These are phyloP conservation scores for Panzeria rudis DNA, from an alignment of 2,888 invertebrate species.

Conservation along the genomic window DNA sequence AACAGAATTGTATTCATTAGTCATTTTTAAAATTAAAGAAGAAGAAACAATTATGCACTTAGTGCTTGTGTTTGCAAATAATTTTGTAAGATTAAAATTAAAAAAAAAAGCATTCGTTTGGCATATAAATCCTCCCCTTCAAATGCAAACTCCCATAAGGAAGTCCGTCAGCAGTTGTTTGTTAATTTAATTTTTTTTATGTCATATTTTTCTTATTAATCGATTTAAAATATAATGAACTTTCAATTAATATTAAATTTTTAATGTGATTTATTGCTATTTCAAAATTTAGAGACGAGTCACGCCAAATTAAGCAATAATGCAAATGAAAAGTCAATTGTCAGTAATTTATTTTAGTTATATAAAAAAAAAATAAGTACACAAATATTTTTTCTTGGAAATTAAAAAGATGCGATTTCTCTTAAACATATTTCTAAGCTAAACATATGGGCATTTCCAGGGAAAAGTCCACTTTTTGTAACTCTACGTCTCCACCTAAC, in stretches of 20 bases:
- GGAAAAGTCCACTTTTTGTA: too few species aligned
- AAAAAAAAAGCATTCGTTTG: background rate
- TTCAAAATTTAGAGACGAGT: background rate
- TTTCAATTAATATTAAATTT: background rate
- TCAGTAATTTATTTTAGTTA: background rate
- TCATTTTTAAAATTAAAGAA: too few species aligned
- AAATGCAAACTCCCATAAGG: background rate
- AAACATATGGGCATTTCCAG: too few species aligned
- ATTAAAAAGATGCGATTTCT: too few species aligned
- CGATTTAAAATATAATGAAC: background rate
- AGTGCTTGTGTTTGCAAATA: background rate
- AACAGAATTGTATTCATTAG: too few species aligned
- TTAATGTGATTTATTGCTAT: background rate
- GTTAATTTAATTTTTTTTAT: background rate
- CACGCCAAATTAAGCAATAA: background rate
- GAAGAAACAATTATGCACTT: background rate
- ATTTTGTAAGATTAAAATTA: background rate
- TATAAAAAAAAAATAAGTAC: background rate
- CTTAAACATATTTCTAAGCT: too few species aligned
- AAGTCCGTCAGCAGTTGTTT: background rate
- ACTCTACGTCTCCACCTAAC: too few species aligned
- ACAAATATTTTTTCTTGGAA: background rate
- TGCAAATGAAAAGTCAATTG: background rate
- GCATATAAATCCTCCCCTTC: background rate
- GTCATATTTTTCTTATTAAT: background rate